phyloP scores from a whole-genome alignment of 2,888 invertebrate species.

The Smittia sp. region DNA sequence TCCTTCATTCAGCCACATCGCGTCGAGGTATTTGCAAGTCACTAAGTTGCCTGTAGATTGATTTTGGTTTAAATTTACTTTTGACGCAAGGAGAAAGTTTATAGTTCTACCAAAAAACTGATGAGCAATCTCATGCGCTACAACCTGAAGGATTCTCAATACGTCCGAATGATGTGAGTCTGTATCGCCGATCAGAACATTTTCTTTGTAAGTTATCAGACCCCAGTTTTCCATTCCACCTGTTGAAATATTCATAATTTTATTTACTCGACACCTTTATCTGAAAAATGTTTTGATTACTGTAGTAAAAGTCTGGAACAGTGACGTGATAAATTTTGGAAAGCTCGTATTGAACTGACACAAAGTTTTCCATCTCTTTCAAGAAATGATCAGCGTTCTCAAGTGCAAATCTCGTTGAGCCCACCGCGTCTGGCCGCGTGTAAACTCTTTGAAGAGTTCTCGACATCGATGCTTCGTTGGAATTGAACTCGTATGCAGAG shows the following conservation, averaged over 20 bases:
- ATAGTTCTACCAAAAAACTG: constrained; percentile 40
- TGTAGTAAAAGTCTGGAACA: neutral
- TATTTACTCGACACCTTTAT: too few relatives aligned
- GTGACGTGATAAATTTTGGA: neutral
- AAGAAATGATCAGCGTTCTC: neutral
- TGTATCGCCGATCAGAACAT: neutral
- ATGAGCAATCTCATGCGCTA: constrained; percentile 4
- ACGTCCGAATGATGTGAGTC: neutral
- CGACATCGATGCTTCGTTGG: neutral
- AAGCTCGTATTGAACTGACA: neutral
- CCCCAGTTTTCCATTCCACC: constrained; percentile 35
- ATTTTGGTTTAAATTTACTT: neutral
- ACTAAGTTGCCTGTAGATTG: neutral
- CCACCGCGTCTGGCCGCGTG: neutral
- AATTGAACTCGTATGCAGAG: neutral
- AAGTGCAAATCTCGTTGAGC: constrained; percentile 12
- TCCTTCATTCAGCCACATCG: constrained; percentile 31
- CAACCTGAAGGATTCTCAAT: neutral
- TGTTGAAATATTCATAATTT: too few relatives aligned
- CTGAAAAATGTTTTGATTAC: constrained; percentile 18
- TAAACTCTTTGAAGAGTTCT: constrained; percentile 11
- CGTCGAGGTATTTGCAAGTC: neutral
- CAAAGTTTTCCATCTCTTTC: constrained; percentile 16
- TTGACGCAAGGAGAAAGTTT: constrained; percentile 29
- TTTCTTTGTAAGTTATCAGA: constrained; percentile 11